Percentiles rank a stretch among this genome's conserved stretches.
Evolutionary conservation across 2,888 invertebrate species (phyloP).

Genomic region (Listrodromus nycthemerus): DNA sequence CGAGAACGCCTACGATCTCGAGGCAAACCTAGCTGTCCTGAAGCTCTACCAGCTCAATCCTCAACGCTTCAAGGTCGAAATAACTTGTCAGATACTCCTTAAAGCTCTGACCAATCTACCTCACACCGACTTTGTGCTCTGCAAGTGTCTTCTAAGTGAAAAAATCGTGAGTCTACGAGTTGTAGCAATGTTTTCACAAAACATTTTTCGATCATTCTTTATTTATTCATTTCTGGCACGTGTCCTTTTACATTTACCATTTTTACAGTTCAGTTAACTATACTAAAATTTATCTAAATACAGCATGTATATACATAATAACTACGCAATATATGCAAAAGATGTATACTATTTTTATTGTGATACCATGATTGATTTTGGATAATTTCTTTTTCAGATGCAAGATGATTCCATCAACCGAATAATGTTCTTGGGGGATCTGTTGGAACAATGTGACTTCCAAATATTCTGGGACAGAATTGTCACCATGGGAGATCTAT

Average conservation of each 20-base stretch:
- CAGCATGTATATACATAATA: too few relatives aligned
- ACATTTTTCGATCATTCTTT: neutral
- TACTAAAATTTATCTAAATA: too few relatives aligned
- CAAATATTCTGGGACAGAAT: conserved; percentile 95
- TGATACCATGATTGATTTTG: neutral
- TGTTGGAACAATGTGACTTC: conserved; percentile 97
- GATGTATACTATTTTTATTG: neutral
- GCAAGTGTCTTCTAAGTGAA: conserved; percentile 97
- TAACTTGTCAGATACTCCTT: conserved; percentile 95
- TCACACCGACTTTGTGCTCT: conserved; percentile 98
- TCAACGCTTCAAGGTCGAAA: conserved; percentile 91
- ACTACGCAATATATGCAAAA: neutral
- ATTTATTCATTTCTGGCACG: neutral
- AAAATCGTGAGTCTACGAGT: conserved; percentile 86
- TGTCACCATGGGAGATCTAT: conserved; percentile 90
- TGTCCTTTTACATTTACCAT: too few relatives aligned
- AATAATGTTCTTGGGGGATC: conserved; percentile 95
- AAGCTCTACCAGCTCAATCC: conserved; percentile 99
- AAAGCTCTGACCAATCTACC: conserved; percentile 99
- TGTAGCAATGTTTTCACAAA: too few relatives aligned
- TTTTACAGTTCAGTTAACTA: too few relatives aligned
- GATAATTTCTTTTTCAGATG: conserved; percentile 85
- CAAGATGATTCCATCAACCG: conserved; percentile 94
- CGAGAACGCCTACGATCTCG: conserved; percentile 97
- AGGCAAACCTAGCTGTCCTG: conserved; percentile 97